Conservation (phyloP, 2,797 vertebrate species). For the Mormyrus proboscirostris region DNA sequence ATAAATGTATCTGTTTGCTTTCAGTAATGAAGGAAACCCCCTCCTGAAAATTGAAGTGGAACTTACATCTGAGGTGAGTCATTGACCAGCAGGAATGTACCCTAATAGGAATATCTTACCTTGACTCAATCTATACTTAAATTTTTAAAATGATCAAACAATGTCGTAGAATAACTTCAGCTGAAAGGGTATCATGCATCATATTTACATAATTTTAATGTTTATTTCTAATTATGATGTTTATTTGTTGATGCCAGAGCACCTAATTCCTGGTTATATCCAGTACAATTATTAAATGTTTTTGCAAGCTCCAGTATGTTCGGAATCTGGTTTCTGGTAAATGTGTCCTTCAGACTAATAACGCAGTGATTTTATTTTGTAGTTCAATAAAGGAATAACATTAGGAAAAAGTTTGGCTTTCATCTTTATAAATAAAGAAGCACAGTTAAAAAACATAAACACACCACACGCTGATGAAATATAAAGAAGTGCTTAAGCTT, state of each 20-base stretch:
- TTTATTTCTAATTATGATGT: not conserved
- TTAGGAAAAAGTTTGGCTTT: not conserved
- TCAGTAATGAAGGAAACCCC: slow-evolving; percentile 79
- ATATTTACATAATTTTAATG: not conserved
- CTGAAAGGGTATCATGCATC: not conserved
- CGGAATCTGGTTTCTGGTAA: not conserved
- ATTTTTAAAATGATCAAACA: slow-evolving; percentile 3
- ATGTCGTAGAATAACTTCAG: not conserved
- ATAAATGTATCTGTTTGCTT: slow-evolving; percentile 30
- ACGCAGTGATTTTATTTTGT: not conserved
- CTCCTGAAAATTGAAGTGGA: slow-evolving; percentile 98
- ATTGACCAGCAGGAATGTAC: not conserved
- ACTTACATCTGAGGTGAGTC: slow-evolving; percentile 88
- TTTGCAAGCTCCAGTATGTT: not conserved
- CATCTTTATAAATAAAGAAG: not conserved
- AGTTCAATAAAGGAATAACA: not conserved
- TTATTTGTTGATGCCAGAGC: not conserved
- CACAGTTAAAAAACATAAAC: not conserved
- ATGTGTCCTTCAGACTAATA: not conserved
- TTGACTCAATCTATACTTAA: not conserved
- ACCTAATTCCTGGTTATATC: not conserved
- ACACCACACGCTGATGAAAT: not conserved
- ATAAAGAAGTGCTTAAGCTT: not conserved
- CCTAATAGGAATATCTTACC: not conserved
- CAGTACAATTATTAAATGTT: not conserved